Base-by-base conservation (phyloP, 2,797 vertebrate genomes). In the Tadarida brasiliensis region DNA sequence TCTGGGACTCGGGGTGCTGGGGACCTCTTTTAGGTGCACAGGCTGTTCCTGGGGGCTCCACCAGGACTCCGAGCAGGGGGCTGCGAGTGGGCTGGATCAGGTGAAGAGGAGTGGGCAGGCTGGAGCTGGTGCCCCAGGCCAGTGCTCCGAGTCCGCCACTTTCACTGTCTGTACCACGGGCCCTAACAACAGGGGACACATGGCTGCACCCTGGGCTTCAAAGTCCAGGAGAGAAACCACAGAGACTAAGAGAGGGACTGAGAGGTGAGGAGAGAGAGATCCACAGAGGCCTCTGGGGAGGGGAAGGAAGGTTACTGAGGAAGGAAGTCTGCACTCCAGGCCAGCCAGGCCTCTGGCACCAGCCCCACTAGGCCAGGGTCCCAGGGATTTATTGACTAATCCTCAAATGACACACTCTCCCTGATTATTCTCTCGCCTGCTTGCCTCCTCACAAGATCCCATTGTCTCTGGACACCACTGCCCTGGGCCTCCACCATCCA, bases 361-460 rank as follows among this genome's bases (percentile, higher is more conserved):
- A 89, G 61, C 96, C 97, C 96, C 82, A 96, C 71, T 97, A 97
- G 97, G 96, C 97, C 76, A 84, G 90, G 96, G 97, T 95, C 96
- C 96, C 96, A 89, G 90, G 92, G 95, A 89, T 89, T 97, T 96
- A 97, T 68, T 96, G 91, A 97, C 90, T 95, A 96, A 94, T 96
- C 85, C 94, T 93, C 94, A 96, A 89, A 92, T 96, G 95, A 97
- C 96, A 97, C 85, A 88, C 82, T 94, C 54, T 59, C 83, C 61
- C 86, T 89, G 94, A 81, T 91, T 86, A 67, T 87, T 92, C 92
- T 84, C 87, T 82, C 47, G 86, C n/a, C 1, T 0, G 5, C 90
- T 89, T 86, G 85, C 2, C 0, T 14, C 87, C 94, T 94, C 91
- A 92, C 90, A 94, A 95, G 78, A 93, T 94, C 59, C 95, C 56